phyloP scores from a whole-genome alignment of 2,888 invertebrate species.

The Shargacucullia verbasci region DNA sequence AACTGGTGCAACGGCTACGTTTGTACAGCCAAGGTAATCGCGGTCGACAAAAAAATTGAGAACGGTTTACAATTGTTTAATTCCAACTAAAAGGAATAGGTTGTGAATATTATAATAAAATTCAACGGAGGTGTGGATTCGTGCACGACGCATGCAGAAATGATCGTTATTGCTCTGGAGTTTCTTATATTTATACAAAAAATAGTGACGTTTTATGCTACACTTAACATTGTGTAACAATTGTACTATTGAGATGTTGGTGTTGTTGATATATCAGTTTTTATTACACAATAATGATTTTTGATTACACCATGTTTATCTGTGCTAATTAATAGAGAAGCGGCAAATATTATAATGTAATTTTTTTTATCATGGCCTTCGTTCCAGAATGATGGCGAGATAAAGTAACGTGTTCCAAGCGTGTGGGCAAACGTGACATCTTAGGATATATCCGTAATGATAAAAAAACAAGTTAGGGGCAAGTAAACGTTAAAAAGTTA shows the following conservation, averaged over 20 bases:
- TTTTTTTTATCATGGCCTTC: constrained; percentile 32
- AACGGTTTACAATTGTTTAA: constrained; percentile 51
- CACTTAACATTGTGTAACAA: constrained; percentile 44
- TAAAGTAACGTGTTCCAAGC: constrained; percentile 1
- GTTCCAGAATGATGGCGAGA: constrained; percentile 11
- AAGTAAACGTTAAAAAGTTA: background rate
- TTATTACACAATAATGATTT: constrained; percentile 35
- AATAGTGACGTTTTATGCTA: constrained; percentile 38
- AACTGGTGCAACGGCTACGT: constrained; percentile 65
- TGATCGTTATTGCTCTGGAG: constrained; percentile 42
- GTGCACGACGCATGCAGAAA: constrained; percentile 53
- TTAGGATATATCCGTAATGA: background rate
- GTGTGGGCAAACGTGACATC: background rate
- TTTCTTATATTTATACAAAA: constrained; percentile 66
- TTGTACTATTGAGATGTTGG: constrained; percentile 19
- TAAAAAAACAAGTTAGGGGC: background rate
- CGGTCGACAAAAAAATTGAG: constrained; percentile 64
- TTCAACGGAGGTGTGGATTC: constrained; percentile 51
- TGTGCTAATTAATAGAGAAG: constrained; percentile 26
- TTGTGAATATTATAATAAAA: constrained; percentile 37
- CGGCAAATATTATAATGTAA: constrained; percentile 12
- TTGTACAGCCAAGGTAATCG: constrained; percentile 76
- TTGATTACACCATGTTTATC: constrained; percentile 25
- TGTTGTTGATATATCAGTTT: constrained; percentile 26
- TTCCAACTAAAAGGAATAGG: constrained; percentile 36